Evolutionary conservation across 2,797 vertebrate species (phyloP), one percentile per base, ranked within the genome.

Genomic region (Argentina silus): DNA sequence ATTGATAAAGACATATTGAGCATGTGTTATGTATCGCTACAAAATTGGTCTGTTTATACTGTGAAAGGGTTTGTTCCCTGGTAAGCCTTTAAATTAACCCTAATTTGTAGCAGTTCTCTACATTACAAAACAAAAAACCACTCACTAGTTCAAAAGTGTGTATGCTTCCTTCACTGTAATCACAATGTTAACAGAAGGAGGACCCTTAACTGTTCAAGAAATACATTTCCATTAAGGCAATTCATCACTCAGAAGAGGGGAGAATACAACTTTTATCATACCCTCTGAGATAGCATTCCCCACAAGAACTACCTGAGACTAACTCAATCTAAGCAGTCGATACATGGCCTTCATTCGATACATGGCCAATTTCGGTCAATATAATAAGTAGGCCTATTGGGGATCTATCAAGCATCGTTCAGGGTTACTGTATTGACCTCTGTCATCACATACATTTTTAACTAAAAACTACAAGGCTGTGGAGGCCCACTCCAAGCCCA

Each of bases 201-300:
- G 14, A 8, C 61, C 67, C 74, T 64, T 73, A 80, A 55, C 73
- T 11, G 6, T 27, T 75, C 59, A 78, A 57, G 72, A 83, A 61
- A 48, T 51, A 67, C 23, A 0, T n/a, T 64, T 81, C 76, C 51
- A 70, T 63, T 85, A 88, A 88, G 88, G 87, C 88, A 83, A 78
- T 56, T 64, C 56, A 75, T 71, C 77, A 56, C 48, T 79, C 15
- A 73, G 66, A 3, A 57, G 19, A 1, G 53, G 61, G 76, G 36
- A 45, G 73, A 77, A 71, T n/a, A 8, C 0, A 51, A 15, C 76
- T 59, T 71, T 72, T 42, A 65, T 63, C 45, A 69, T 7, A 9
- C 14, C 55, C 74, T 81, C 45, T 62, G 61, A 48, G 50, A 60
- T 57, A 65, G 48, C 19, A 69, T 65, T 7, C 62, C 44, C 61